These are phyloP conservation scores for Bovichtus diacanthus DNA, from an alignment of 2,797 vertebrate genomes.

Conservation along the genomic window DNA sequence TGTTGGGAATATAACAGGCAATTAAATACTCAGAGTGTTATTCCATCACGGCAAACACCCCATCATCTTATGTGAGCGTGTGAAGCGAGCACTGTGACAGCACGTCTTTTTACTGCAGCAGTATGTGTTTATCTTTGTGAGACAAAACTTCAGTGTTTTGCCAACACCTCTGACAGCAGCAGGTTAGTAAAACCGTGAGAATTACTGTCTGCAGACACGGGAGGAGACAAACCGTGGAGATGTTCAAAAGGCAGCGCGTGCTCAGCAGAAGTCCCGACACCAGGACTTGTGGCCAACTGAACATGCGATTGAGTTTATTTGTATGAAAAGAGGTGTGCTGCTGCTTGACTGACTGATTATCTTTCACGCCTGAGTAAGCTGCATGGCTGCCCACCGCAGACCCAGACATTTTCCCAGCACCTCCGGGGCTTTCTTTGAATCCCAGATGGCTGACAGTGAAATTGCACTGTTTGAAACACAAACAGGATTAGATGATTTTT, in stretches of 20 bases:
- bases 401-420: slow-evolving; percentile 40
- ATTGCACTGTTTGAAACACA: slow-evolving; percentile 66
- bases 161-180: slow-evolving; percentile 43
- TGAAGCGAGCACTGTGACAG: neutral
- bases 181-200: slow-evolving; percentile 52
- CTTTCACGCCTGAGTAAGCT: slow-evolving; percentile 46
- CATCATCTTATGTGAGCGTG: neutral
- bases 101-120: neutral
- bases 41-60: slow-evolving; percentile 22
- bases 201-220: slow-evolving; percentile 60
- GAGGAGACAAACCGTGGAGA: slow-evolving; percentile 32
- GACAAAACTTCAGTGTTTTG: slow-evolving; percentile 33
- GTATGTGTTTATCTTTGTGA: slow-evolving; percentile 40
- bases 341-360: slow-evolving; percentile 51
- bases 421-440: slow-evolving; percentile 34
- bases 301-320: slow-evolving; percentile 39
- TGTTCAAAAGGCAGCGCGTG: slow-evolving; percentile 43
- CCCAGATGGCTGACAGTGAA: slow-evolving; percentile 52
- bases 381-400: slow-evolving; percentile 26
- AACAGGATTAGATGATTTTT: slow-evolving; percentile 52
- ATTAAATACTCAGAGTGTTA: slow-evolving; percentile 34
- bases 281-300: slow-evolving; percentile 14
- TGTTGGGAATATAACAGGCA: slow-evolving; percentile 16
- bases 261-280: slow-evolving; percentile 43
- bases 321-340: slow-evolving; percentile 34